phyloP scores from a whole-genome alignment of 2,888 invertebrate genomes.

The Phrixothrix hirtus region DNA sequence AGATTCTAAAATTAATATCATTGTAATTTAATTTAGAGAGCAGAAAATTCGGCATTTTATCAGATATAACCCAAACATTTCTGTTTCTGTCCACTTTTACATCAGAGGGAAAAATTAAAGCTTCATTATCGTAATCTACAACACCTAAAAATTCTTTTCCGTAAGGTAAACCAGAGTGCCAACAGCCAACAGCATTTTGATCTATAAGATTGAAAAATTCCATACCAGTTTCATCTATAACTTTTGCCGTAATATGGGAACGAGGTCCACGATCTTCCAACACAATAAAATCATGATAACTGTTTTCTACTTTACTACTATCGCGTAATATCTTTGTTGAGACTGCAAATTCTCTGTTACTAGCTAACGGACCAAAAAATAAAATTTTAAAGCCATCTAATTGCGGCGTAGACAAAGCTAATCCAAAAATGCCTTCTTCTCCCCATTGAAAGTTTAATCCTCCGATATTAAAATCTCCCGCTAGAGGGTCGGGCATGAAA shows the following conservation, averaged over 20 bases:
- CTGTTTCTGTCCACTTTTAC: constrained; percentile 73
- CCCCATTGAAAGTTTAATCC: constrained; percentile 86
- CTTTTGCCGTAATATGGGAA: constrained; percentile 72
- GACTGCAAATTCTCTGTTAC: constrained; percentile 77
- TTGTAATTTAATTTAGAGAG: constrained; percentile 68
- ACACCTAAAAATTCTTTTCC: constrained; percentile 68
- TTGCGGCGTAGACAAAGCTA: constrained; percentile 64
- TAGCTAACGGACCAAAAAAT: constrained; percentile 79
- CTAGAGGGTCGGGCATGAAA: constrained; percentile 80
- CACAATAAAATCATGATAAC: constrained; percentile 72
- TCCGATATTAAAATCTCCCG: constrained; percentile 77
- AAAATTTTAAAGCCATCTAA: constrained; percentile 71
- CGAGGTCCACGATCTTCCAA: constrained; percentile 69
- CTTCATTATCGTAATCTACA: constrained; percentile 74
- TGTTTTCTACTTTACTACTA: constrained; percentile 66
- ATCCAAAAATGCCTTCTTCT: constrained; percentile 78
- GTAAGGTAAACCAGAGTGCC: constrained; percentile 72
- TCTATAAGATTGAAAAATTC: constrained; percentile 79
- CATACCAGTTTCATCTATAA: constrained; percentile 73
- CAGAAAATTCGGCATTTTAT: constrained; percentile 80
- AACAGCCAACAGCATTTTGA: constrained; percentile 81
- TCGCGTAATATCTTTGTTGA: constrained; percentile 75
- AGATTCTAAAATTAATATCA: constrained; percentile 79
- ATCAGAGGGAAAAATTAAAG: constrained; percentile 78
- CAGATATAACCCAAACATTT: constrained; percentile 80